These are phyloP conservation scores for Poecile montanus DNA, from an alignment of 2,797 vertebrate genomes.

Conservation along the genomic window DNA sequence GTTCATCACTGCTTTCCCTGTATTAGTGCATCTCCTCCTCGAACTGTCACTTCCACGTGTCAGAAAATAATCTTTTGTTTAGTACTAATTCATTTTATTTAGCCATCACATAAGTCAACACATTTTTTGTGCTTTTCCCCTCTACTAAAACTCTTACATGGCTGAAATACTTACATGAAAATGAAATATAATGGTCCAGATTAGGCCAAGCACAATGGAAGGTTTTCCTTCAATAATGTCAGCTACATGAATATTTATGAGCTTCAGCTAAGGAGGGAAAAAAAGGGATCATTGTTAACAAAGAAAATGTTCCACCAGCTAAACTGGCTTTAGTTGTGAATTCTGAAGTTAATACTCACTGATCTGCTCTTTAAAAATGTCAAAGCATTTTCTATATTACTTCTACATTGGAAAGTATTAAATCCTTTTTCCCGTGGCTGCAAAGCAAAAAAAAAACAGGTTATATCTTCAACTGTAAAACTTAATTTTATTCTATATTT, in stretches of 20 bases:
- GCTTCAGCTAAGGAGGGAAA: slow-evolving; percentile 84
- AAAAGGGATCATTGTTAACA: slow-evolving; percentile 56
- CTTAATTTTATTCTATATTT: background rate
- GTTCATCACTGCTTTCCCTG: background rate
- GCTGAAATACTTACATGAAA: slow-evolving; percentile 87
- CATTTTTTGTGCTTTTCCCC: background rate
- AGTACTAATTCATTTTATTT: background rate
- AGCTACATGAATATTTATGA: slow-evolving; percentile 96
- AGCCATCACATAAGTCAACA: background rate
- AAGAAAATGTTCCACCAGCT: slow-evolving; percentile 26
- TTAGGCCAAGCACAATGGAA: slow-evolving; percentile 94
- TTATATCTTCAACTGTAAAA: background rate
- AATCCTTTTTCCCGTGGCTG: slow-evolving; percentile 90
- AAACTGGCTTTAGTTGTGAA: background rate
- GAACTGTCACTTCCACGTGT: background rate
- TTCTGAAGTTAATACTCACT: slow-evolving; percentile 76
- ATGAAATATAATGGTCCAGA: slow-evolving; percentile 97
- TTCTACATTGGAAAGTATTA: slow-evolving; percentile 89
- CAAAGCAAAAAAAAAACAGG: slow-evolving; percentile 30
- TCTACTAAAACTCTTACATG: background rate
- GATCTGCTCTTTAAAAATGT: slow-evolving; percentile 89
- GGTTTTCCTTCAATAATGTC: slow-evolving; percentile 95
- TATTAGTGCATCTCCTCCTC: background rate
- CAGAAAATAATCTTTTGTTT: background rate
- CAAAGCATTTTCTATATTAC: slow-evolving; percentile 91